These are phyloP conservation scores for Stylophora pistillata DNA, from an alignment of 64 coral and sea anemone species.

Conservation along the genomic window DNA sequence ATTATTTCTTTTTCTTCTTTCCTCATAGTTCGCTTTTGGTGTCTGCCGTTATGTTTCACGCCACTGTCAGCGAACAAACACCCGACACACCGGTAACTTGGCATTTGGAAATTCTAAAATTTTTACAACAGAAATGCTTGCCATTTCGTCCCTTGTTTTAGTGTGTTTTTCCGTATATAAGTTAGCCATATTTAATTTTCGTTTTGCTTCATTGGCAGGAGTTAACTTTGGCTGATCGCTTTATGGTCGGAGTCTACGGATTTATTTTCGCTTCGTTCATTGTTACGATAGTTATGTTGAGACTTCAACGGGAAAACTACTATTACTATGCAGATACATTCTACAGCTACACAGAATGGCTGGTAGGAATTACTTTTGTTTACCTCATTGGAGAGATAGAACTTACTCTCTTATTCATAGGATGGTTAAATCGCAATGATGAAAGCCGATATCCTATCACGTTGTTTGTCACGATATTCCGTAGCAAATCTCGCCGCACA, in stretches of 20 bases:
- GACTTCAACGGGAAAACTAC: constrained; percentile 89
- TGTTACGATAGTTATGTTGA: constrained; percentile 94
- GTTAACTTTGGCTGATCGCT: constrained; percentile 89
- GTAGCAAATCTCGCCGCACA: no score
- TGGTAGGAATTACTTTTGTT: constrained; percentile 56
- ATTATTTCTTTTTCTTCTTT: neutral
- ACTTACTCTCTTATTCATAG: no score
- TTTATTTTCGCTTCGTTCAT: constrained; percentile 98
- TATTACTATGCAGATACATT: constrained; percentile 84
- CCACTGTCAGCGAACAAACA: constrained; percentile 93
- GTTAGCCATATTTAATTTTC: neutral
- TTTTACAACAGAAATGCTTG: no score
- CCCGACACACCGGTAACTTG: constrained; percentile 88
- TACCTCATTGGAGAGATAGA: neutral
- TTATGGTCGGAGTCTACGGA: constrained; percentile 99
- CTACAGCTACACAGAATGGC: constrained; percentile 95
- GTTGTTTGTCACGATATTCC: no score
- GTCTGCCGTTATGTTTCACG: constrained; percentile 98
- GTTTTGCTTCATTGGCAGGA: constrained; percentile 57
- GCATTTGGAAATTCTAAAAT: neutral
- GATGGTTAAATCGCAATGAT: no score
- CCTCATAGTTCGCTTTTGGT: constrained; percentile 79
- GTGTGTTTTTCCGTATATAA: neutral
- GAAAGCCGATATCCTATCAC: no score
- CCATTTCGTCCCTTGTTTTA: neutral